Evolutionary conservation across 2,797 vertebrate species (phyloP).

Genomic region (Hoplostethus atlanticus): DNA sequence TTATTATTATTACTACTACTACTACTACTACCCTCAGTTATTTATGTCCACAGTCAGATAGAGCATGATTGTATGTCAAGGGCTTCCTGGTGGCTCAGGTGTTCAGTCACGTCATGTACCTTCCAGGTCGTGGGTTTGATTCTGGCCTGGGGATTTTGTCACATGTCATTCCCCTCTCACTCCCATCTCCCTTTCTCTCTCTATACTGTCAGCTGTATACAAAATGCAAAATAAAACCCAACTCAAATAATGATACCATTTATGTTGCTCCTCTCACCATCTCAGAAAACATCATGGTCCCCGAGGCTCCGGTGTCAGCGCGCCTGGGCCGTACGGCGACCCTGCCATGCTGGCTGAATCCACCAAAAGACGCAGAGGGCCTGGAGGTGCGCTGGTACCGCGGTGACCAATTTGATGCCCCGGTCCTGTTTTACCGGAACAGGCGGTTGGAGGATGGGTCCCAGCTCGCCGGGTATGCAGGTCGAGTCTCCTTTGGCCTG

Average conservation of each 20-base stretch:
- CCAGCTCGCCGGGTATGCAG: conserved; percentile 9
- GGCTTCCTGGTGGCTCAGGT: no score
- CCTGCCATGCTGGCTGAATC: conserved; percentile 76
- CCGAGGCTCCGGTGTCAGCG: not conserved
- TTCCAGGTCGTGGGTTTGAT: no score
- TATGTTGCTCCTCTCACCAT: conserved; percentile 14
- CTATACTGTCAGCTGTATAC: no score
- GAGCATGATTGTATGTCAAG: no score
- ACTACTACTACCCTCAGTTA: no score
- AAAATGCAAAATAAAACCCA: no score
- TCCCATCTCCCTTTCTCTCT: no score
- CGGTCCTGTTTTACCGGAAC: conserved; percentile 33
- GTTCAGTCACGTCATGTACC: no score
- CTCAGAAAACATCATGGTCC: conserved; percentile 21
- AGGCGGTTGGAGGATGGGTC: not conserved
- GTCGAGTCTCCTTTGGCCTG: conserved; percentile 55
- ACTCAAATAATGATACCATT: not conserved
- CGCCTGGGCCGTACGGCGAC: conserved; percentile 1
- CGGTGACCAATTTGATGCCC: fast-evolving
- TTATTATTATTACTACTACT: no score
- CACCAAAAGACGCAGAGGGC: conserved; percentile 46
- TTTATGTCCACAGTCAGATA: no score
- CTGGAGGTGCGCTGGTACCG: conserved; percentile 76
- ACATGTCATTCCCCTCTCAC: no score
- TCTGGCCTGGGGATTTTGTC: no score